Evolutionary conservation across 2,113 vertebrate species (phyloP).

Genomic region (Falco punctatus): DNA sequence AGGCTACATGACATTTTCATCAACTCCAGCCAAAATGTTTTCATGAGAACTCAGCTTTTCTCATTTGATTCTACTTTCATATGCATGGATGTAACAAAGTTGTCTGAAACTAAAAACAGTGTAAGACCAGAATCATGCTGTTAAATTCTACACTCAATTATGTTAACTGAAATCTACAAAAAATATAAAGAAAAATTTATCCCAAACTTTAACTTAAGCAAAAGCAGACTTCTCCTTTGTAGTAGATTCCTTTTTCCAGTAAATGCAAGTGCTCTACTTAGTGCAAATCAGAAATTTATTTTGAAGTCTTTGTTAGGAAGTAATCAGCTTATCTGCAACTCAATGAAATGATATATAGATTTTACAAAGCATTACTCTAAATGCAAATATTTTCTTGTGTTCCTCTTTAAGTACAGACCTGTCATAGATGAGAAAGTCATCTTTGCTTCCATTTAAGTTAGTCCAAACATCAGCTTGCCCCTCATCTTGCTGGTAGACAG

Average conservation of each 20-base stretch:
- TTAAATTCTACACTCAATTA: background rate
- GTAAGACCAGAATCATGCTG: background rate
- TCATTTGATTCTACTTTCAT: background rate
- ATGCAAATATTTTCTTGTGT: background rate
- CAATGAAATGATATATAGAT: background rate
- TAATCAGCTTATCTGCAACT: background rate
- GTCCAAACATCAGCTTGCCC: slow-evolving; percentile 87
- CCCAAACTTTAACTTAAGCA: background rate
- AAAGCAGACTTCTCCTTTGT: background rate
- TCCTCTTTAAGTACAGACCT: slow-evolving; percentile 75
- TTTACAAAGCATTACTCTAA: background rate
- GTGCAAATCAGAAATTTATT: background rate
- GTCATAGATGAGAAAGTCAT: slow-evolving; percentile 95
- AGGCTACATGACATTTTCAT: background rate
- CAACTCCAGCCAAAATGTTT: background rate
- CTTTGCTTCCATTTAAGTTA: slow-evolving; percentile 83
- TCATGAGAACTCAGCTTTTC: background rate
- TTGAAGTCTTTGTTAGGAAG: background rate
- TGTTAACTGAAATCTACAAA: background rate
- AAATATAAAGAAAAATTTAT: background rate
- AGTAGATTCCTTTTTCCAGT: background rate
- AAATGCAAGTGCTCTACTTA: background rate
- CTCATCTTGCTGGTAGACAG: slow-evolving; percentile 85
- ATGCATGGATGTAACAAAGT: background rate
- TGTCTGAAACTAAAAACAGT: background rate